Conservation (phyloP, 2,113 vertebrate genomes). For the Heterocephalus glaber region DNA sequence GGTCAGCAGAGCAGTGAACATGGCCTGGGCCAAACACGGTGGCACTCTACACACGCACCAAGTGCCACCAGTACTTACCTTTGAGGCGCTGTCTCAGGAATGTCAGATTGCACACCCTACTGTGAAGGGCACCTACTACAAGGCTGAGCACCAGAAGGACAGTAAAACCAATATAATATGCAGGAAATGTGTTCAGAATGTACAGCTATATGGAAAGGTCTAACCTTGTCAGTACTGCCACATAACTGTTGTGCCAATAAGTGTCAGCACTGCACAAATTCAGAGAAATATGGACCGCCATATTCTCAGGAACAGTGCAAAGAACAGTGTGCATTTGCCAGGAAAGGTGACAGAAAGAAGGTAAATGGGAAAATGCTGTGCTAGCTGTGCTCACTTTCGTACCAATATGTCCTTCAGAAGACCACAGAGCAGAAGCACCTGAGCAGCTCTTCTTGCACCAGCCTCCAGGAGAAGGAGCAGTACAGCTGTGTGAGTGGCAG, state of each 20-base stretch:
- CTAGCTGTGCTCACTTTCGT: conserved; percentile 87
- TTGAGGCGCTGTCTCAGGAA: conserved; percentile 88
- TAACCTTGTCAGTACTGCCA: conserved; percentile 90
- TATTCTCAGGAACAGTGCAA: conserved; percentile 89
- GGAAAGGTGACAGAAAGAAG: conserved; percentile 89
- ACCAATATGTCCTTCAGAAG: conserved; percentile 88
- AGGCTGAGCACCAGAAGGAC: conserved; percentile 89
- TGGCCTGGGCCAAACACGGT: conserved; percentile 80
- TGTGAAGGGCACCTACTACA: conserved; percentile 89
- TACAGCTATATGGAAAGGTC: conserved; percentile 88
- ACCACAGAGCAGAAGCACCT: conserved; percentile 88
- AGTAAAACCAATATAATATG: conserved; percentile 90
- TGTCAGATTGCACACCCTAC: conserved; percentile 88
- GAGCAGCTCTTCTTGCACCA: conserved; percentile 83
- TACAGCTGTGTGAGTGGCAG: conserved; percentile 83
- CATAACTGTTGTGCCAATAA: conserved; percentile 89
- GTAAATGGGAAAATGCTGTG: conserved; percentile 88
- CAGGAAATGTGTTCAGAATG: conserved; percentile 89
- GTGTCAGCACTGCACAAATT: conserved; percentile 89
- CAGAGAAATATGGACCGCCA: conserved; percentile 86
- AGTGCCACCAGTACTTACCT: conserved; percentile 87
- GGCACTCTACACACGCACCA: conserved; percentile 87
- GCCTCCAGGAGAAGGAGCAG: conserved; percentile 87
- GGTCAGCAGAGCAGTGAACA: not conserved
- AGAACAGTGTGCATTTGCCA: conserved; percentile 87